Evolutionary conservation across 2,888 invertebrate genomes (phyloP).

Genomic region (Prionchulus punctatus): DNA sequence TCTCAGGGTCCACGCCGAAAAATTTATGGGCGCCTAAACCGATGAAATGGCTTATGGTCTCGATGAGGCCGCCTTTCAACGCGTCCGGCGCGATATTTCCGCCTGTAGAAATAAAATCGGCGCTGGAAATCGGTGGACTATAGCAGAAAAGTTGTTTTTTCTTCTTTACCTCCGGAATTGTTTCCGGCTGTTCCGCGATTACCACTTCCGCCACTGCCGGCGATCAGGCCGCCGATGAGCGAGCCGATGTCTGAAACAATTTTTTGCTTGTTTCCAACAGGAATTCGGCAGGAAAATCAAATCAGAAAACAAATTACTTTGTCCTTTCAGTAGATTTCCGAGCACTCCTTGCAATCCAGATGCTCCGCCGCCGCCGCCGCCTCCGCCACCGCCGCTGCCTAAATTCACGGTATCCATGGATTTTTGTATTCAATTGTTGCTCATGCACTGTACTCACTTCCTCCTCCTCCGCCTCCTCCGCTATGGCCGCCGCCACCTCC

Average conservation of each 20-base stretch:
- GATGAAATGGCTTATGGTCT: conserved; percentile 6
- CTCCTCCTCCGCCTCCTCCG: conserved; percentile 19
- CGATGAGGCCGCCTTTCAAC: conserved; percentile 11
- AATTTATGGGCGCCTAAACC: conserved; percentile 10
- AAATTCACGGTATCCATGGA: background rate
- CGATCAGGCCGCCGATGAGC: conserved; percentile 7
- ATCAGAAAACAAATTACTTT: background rate
- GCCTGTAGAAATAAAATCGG: conserved; percentile 1
- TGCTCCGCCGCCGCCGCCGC: conserved; percentile 11
- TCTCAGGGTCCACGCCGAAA: conserved; percentile 13
- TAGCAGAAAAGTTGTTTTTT: background rate
- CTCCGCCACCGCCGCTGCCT: conserved; percentile 1
- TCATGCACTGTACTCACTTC: conserved; percentile 13
- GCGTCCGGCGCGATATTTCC: conserved; percentile 1
- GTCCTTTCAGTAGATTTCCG: conserved; percentile 4
- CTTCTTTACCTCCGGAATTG: background rate
- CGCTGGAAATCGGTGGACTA: background rate
- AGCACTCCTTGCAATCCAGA: conserved; percentile 10
- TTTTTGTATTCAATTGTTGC: background rate
- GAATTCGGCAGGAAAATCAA: background rate
- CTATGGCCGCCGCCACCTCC: no score
- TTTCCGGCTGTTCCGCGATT: background rate
- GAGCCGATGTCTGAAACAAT: background rate
- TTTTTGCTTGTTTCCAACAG: background rate
- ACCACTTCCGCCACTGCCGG: conserved; percentile 4